Conservation (phyloP, 2,888 invertebrate genomes). For the Dasypolia templi region DNA sequence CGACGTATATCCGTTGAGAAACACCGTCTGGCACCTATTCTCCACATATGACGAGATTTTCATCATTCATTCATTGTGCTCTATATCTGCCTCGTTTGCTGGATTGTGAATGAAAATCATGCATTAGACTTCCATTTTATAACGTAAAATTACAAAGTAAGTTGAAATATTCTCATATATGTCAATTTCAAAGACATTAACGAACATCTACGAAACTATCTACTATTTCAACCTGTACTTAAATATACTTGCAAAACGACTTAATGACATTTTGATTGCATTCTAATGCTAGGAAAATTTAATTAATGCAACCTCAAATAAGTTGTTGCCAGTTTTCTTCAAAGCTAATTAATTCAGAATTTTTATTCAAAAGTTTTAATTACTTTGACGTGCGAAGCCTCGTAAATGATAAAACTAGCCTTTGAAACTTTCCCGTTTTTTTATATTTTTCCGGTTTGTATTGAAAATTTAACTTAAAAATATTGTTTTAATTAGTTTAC, state of each 20-base stretch:
- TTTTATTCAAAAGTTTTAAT: conserved; percentile 59
- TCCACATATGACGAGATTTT: no score
- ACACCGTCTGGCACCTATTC: no score
- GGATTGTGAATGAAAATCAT: background rate
- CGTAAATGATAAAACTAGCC: conserved; percentile 42
- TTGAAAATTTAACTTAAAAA: background rate
- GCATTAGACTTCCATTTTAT: background rate
- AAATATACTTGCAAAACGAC: conserved; percentile 19
- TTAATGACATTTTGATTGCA: conserved; percentile 56
- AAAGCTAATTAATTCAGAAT: conserved; percentile 57
- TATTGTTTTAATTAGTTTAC: conserved; percentile 1
- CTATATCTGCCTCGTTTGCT: no score
- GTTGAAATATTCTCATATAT: background rate
- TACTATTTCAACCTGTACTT: conserved; percentile 3
- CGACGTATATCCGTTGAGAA: no score
- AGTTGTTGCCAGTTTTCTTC: conserved; percentile 47
- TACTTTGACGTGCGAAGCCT: conserved; percentile 48
- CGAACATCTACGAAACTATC: conserved; percentile 4
- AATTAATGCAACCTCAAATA: conserved; percentile 58
- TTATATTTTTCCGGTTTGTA: conserved; percentile 12
- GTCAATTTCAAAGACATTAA: conserved; percentile 20
- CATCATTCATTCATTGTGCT: no score
- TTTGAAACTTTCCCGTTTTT: conserved; percentile 31
- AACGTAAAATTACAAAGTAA: background rate
- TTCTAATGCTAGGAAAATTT: conserved; percentile 48